phyloP scores from a whole-genome alignment of 2,113 vertebrate genomes.

The Heloderma charlesbogerti region DNA sequence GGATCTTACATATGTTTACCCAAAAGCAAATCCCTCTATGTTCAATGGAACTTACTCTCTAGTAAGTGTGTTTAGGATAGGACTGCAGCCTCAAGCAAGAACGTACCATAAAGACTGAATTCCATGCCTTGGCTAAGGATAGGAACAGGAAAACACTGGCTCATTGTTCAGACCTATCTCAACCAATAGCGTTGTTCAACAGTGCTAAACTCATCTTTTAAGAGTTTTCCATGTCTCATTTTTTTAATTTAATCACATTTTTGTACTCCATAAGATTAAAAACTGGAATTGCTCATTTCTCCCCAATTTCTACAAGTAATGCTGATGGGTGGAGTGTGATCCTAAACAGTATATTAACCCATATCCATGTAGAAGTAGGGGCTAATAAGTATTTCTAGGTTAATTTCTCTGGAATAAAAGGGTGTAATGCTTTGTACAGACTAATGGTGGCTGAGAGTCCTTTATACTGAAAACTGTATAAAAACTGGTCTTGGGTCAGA shows the following conservation, averaged over 20 bases:
- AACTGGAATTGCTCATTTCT: neutral
- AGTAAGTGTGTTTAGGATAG: neutral
- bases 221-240: neutral
- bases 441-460: neutral
- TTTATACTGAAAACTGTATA: neutral
- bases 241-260: slow-evolving; percentile 5
- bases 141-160: neutral
- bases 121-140: neutral
- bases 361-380: neutral
- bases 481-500: neutral
- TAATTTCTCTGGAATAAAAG: neutral
- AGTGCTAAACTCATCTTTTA: neutral
- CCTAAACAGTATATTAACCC: neutral
- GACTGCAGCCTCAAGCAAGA: neutral
- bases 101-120: neutral
- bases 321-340: neutral
- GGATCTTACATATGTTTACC: neutral
- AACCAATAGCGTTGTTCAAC: neutral
- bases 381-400: slow-evolving; percentile 10
- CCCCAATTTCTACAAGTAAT: slow-evolving; percentile 8
- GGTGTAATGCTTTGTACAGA: neutral
- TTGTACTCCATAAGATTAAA: neutral
- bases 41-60: neutral
- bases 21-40: neutral
- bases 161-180: neutral